Percentiles rank a stretch among this genome's conserved stretches.
Evolutionary conservation across 2,888 invertebrate species (phyloP).

Genomic region (Synergus gifuensis): DNA sequence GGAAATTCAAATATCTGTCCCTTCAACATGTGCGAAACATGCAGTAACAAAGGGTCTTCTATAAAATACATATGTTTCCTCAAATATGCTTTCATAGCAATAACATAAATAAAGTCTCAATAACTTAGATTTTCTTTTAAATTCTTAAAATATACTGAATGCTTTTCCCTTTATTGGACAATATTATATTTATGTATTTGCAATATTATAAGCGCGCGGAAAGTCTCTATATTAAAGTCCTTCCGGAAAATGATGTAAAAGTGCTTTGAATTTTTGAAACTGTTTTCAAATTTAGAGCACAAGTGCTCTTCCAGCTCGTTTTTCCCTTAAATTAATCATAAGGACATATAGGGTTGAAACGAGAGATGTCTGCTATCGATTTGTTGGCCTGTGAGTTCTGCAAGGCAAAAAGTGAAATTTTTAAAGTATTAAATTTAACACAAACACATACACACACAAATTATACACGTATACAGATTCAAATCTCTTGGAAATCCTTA

Average conservation of each 20-base stretch:
- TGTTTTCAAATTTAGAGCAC: conserved; percentile 6
- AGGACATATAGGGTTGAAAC: conserved; percentile 18
- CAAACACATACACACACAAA: too few relatives aligned
- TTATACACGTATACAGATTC: too few relatives aligned
- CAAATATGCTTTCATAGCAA: neutral
- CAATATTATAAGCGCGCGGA: too few relatives aligned
- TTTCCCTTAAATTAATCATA: conserved; percentile 32
- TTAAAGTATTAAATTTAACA: too few relatives aligned
- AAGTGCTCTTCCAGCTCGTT: neutral
- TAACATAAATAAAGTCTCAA: too few relatives aligned
- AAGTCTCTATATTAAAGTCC: too few relatives aligned
- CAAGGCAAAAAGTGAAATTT: too few relatives aligned
- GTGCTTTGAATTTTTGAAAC: neutral
- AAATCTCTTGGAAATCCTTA: too few relatives aligned
- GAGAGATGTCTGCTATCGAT: conserved; percentile 18
- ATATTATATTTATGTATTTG: too few relatives aligned
- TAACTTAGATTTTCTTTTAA: too few relatives aligned
- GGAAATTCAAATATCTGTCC: neutral
- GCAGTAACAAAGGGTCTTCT: neutral
- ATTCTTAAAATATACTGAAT: too few relatives aligned
- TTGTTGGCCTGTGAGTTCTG: conserved; percentile 5
- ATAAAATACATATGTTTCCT: neutral
- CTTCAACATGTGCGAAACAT: conserved; percentile 18
- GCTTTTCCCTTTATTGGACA: too few relatives aligned
- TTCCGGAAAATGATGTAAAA: neutral